Conservation (phyloP, 2,888 invertebrate genomes). For the Belgica antarctica region DNA sequence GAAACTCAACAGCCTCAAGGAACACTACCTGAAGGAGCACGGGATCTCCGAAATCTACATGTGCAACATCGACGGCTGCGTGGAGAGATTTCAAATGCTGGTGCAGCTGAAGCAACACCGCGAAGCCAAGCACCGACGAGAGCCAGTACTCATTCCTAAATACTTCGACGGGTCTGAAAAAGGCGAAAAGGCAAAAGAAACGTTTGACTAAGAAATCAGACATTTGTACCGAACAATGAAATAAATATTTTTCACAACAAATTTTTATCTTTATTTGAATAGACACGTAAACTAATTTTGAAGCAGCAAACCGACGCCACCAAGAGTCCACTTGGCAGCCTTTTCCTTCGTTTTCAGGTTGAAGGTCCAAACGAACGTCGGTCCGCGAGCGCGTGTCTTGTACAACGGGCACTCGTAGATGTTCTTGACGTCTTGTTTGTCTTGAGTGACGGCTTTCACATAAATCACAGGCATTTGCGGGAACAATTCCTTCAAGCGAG, state of each 20-base stretch:
- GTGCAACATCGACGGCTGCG: too few species aligned
- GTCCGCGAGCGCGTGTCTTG: slow-evolving; percentile 84
- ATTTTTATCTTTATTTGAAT: slow-evolving; percentile 1
- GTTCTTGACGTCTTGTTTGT: slow-evolving; percentile 83
- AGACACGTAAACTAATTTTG: slow-evolving; percentile 60
- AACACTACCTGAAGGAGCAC: too few species aligned
- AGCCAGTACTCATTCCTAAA: too few species aligned
- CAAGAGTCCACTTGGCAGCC: slow-evolving; percentile 87
- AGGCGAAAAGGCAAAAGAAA: too few species aligned
- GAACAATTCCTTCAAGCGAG: slow-evolving; percentile 83
- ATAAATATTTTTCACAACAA: slow-evolving; percentile 13
- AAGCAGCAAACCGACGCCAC: slow-evolving; percentile 86
- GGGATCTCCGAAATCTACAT: too few species aligned
- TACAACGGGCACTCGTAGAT: slow-evolving; percentile 93
- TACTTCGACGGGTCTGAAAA: too few species aligned
- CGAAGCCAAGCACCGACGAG: too few species aligned
- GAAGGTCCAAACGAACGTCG: slow-evolving; percentile 95
- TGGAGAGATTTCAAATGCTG: too few species aligned
- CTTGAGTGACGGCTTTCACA: slow-evolving; percentile 81
- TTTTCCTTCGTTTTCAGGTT: slow-evolving; percentile 86
- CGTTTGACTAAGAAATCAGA: too few species aligned
- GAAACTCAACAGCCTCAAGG: too few species aligned
- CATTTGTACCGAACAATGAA: too few species aligned
- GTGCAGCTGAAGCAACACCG: too few species aligned
- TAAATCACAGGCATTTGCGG: slow-evolving; percentile 88